phyloP scores from a whole-genome alignment of 2,797 vertebrate species.

The Tragelaphus oryx region DNA sequence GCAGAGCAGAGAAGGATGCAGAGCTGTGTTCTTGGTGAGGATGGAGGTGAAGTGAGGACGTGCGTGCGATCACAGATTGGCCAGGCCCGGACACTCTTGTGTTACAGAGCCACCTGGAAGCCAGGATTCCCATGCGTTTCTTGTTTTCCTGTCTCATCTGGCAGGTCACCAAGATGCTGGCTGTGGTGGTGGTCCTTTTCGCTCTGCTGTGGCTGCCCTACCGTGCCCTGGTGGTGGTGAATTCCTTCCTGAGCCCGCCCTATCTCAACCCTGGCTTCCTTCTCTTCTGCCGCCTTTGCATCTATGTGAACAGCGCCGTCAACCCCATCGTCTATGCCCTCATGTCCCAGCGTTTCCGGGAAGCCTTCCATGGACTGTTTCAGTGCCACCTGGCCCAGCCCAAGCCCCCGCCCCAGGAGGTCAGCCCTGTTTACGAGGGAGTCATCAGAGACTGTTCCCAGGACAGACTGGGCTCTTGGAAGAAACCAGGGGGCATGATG shows the following conservation, averaged over 20 bases:
- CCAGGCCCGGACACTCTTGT: not conserved
- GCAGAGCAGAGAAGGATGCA: not conserved
- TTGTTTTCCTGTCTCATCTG: not conserved
- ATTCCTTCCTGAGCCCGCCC: conserved; percentile 90
- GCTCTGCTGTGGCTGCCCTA: conserved; percentile 93
- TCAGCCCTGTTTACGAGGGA: conserved; percentile 83
- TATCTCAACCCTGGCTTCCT: conserved; percentile 90
- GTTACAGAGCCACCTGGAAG: not conserved
- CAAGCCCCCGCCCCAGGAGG: conserved; percentile 64
- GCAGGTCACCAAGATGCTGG: conserved; percentile 94
- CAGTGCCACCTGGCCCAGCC: conserved; percentile 73
- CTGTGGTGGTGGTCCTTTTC: conserved; percentile 89
- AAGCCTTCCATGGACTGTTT: conserved; percentile 87
- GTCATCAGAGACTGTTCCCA: conserved; percentile 83
- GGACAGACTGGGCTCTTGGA: conserved; percentile 76
- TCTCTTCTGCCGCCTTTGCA: conserved; percentile 90
- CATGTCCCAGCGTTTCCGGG: conserved; percentile 92
- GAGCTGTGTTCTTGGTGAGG: not conserved
- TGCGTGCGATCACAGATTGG: no score
- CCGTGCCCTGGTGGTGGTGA: conserved; percentile 90
- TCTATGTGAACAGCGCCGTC: conserved; percentile 91
- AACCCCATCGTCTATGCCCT: conserved; percentile 92
- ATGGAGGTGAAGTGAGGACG: not conserved
- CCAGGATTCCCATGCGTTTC: fast-evolving
- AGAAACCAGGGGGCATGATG: conserved; percentile 60